Conservation (phyloP, 1,140 invertebrate genomes). For the Aricia agestis region DNA sequence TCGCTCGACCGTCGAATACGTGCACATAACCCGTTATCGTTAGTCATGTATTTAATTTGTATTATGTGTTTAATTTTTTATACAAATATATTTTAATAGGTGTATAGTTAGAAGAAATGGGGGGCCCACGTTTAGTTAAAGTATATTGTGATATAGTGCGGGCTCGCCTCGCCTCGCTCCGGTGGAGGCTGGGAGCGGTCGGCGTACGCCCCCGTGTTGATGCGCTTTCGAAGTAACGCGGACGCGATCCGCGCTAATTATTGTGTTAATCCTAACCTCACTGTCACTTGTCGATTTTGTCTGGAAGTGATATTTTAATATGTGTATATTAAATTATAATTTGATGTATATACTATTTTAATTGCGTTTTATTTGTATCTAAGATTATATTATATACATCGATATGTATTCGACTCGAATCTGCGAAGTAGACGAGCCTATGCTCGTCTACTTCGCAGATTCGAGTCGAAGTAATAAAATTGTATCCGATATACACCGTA, state of each 20-base stretch:
- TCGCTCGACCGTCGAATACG: slow-evolving; percentile 16
- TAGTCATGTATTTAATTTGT: slow-evolving; percentile 28
- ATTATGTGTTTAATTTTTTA: slow-evolving; percentile 45
- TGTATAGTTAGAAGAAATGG: slow-evolving; percentile 57
- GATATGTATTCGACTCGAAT: slow-evolving; percentile 25
- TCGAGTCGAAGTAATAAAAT: slow-evolving; percentile 15
- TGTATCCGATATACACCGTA: slow-evolving; percentile 21
- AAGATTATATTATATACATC: slow-evolving; percentile 44
- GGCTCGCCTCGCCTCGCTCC: slow-evolving; percentile 57
- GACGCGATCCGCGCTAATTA: background rate
- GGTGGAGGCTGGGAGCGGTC: slow-evolving; percentile 10
- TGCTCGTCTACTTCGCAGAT: slow-evolving; percentile 21
- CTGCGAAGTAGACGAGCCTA: slow-evolving; percentile 21
- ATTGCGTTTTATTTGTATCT: slow-evolving; percentile 57
- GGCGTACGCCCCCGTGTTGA: background rate
- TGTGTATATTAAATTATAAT: slow-evolving; percentile 64
- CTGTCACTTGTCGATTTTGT: slow-evolving; percentile 20
- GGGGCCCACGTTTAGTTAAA: slow-evolving; percentile 62
- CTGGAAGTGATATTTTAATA: slow-evolving; percentile 27
- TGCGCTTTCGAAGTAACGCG: background rate
- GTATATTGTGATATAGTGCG: slow-evolving; percentile 67
- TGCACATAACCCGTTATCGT: slow-evolving; percentile 16
- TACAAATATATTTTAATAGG: slow-evolving; percentile 51
- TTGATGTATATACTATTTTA: slow-evolving; percentile 60
- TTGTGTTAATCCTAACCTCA: slow-evolving; percentile 16